phyloP scores from a whole-genome alignment of 1,140 invertebrate species.

The Heliconius melpomene region DNA sequence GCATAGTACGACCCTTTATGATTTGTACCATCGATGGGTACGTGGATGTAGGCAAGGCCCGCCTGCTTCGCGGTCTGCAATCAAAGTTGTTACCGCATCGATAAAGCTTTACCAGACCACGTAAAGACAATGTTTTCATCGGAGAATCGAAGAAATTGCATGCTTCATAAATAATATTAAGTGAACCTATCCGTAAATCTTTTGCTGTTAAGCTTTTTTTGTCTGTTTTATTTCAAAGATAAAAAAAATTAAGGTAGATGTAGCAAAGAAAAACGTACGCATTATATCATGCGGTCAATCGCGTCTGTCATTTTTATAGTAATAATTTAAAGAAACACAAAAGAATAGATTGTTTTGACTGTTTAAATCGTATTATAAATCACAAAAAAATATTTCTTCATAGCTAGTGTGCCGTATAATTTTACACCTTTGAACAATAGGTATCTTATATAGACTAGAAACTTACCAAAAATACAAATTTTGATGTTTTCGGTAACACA shows the following conservation, averaged over 20 bases:
- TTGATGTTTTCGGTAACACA: conserved; percentile 44
- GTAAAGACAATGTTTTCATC: conserved; percentile 40
- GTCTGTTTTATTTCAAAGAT: background rate
- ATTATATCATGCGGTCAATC: conserved; percentile 30
- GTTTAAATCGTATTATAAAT: conserved; percentile 72
- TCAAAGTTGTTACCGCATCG: conserved; percentile 51
- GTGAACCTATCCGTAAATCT: conserved; percentile 5
- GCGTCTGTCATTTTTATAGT: conserved; percentile 54
- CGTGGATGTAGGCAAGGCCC: conserved; percentile 42
- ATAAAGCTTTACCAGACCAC: conserved; percentile 46
- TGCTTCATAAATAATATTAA: conserved; percentile 26
- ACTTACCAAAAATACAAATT: conserved; percentile 42
- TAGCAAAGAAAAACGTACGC: conserved; percentile 6
- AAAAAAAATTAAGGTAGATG: conserved; percentile 5
- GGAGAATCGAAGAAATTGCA: conserved; percentile 27
- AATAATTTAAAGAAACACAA: conserved; percentile 62
- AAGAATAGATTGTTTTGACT: conserved; percentile 71
- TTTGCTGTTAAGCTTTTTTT: background rate
- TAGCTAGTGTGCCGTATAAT: conserved; percentile 59
- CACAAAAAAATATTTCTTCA: conserved; percentile 57
- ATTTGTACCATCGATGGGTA: conserved; percentile 47
- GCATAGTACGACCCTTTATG: conserved; percentile 40
- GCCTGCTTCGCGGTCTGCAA: conserved; percentile 55
- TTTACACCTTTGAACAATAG: conserved; percentile 73
- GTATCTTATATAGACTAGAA: conserved; percentile 47